These are phyloP conservation scores for Campopleginae sp. DNA, from an alignment of 2,888 invertebrate genomes.

Conservation along the genomic window DNA sequence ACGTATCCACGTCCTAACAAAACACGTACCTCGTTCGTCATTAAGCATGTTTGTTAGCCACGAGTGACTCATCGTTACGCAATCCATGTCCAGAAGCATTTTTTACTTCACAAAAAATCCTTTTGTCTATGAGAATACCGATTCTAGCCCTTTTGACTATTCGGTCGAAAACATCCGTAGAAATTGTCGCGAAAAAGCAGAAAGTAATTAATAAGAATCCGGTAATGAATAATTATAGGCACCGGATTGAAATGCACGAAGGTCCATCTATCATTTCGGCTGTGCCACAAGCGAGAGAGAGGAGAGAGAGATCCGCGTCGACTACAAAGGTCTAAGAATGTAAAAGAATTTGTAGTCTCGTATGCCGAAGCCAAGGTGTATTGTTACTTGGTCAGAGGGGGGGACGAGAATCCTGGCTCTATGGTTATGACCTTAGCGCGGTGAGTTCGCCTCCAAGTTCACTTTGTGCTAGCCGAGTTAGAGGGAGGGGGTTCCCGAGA, in stretches of 20 bases:
- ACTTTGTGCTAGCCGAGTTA: constrained; percentile 60
- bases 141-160: neutral
- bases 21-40: constrained; percentile 7
- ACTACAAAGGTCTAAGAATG: constrained; percentile 25
- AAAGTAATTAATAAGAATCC: neutral
- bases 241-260: neutral
- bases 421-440: constrained; percentile 29
- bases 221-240: neutral
- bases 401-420: constrained; percentile 5
- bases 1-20: neutral
- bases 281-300: neutral
- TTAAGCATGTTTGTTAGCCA: neutral
- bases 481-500: constrained; percentile 34
- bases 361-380: constrained; percentile 77
- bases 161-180: neutral
- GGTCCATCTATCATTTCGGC: neutral
- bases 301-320: neutral
- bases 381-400: constrained; percentile 79
- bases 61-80: neutral
- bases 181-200: neutral
- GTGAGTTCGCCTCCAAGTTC: constrained; percentile 35
- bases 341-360: constrained; percentile 11
- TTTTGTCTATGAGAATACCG: no score
- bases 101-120: neutral
- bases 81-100: neutral